Percentiles rank a stretch among this genome's conserved stretches.
These are phyloP conservation scores for Chionoecetes opilio DNA, from an alignment of 1,140 invertebrate species.

Conservation along the genomic window DNA sequence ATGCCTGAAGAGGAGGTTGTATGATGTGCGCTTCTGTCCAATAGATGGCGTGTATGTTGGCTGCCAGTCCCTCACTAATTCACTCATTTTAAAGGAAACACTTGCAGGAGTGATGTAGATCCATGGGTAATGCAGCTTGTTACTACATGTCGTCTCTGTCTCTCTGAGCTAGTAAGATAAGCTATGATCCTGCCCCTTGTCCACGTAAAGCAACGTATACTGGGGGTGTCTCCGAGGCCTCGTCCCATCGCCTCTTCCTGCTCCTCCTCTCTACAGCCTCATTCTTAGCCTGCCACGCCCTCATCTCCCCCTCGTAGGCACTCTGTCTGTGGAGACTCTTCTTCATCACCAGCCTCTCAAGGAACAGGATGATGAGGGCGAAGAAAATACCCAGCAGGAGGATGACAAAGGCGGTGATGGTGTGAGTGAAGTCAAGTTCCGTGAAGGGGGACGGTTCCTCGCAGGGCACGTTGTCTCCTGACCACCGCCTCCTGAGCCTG, in stretches of 20 bases:
- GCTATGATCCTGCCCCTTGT: background rate
- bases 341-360: conserved; percentile 20
- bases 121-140: too few relatives aligned
- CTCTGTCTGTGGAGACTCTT: background rate
- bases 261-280: background rate
- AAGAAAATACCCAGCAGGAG: conserved; percentile 34
- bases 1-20: too few relatives aligned
- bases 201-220: background rate
- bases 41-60: too few relatives aligned
- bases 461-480: background rate
- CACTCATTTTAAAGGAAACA: too few relatives aligned
- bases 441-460: conserved; percentile 56
- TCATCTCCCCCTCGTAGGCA: background rate
- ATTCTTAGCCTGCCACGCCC: background rate
- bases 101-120: too few relatives aligned
- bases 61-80: too few relatives aligned
- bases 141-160: too few relatives aligned
- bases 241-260: background rate
- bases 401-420: conserved; percentile 65
- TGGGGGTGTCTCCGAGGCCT: background rate
- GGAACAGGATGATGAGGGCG: conserved; percentile 7
- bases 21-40: too few relatives aligned
- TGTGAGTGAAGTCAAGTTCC: conserved; percentile 61
- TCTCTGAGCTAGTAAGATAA: background rate
- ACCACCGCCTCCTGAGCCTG: conserved; percentile 45